phyloP scores from a whole-genome alignment of 2,113 vertebrate genomes.

The Perca fluviatilis region DNA sequence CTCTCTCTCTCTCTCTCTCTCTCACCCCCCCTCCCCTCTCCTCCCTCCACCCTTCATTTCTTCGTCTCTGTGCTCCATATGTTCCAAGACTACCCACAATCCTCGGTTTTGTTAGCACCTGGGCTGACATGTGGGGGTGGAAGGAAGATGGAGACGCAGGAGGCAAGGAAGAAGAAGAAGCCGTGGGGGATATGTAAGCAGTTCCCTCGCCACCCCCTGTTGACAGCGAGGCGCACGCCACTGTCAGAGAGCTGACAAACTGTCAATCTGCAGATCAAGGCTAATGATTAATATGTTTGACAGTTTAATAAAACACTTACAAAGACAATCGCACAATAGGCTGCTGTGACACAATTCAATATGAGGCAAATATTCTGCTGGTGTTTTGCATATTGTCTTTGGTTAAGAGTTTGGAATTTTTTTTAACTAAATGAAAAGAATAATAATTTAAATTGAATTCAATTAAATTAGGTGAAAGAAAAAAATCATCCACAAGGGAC shows the following conservation, averaged over 20 bases:
- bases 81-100: conserved; percentile 79
- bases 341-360: conserved; percentile 32
- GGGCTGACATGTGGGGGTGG: conserved; percentile 80
- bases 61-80: conserved; percentile 74
- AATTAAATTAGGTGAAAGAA: conserved; percentile 19
- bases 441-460: conserved; percentile 22
- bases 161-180: conserved; percentile 65
- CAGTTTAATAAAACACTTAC: conserved; percentile 73
- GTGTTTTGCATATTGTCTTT: conserved; percentile 27
- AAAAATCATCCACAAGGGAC: conserved; percentile 15
- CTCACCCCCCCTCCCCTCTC: not conserved
- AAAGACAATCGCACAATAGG: conserved; percentile 55
- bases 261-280: conserved; percentile 78
- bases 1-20: conserved; percentile 19
- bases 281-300: conserved; percentile 76
- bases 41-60: conserved; percentile 60
- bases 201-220: conserved; percentile 64
- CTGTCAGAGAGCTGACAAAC: conserved; percentile 76
- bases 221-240: conserved; percentile 70
- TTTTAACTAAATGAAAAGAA: not conserved
- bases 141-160: conserved; percentile 71
- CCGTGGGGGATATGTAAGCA: conserved; percentile 62
- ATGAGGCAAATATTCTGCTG: conserved; percentile 36
- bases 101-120: conserved; percentile 77
- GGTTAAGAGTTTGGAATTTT: not conserved